A percentile compares a stretch with the other conserved stretches of the same genome.
Conservation (phyloP, 2,888 invertebrate species). For the Caenorhabditis wallacei region DNA sequence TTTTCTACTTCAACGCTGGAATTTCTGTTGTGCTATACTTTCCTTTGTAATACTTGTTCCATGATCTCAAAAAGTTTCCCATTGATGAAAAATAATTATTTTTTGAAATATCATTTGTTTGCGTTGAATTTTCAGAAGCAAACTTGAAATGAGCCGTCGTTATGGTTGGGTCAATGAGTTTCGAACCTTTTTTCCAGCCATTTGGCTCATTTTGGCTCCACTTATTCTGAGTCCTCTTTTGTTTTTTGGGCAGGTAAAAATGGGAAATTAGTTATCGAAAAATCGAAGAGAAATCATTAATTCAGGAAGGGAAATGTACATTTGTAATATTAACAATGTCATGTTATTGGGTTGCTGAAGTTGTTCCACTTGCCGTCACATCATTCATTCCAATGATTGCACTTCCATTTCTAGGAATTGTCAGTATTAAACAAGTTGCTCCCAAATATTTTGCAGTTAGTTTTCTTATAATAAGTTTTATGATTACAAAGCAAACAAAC, state of each 20-base stretch:
- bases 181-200: slow-evolving; percentile 66
- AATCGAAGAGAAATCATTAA: neutral
- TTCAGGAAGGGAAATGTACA: slow-evolving; percentile 70
- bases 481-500: neutral
- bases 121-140: neutral
- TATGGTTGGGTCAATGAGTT: slow-evolving; percentile 56
- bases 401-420: slow-evolving; percentile 74
- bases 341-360: slow-evolving; percentile 76
- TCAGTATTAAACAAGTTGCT: slow-evolving; percentile 69
- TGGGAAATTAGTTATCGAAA: neutral
- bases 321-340: slow-evolving; percentile 76
- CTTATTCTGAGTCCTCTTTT: slow-evolving; percentile 66
- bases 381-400: slow-evolving; percentile 76
- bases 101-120: neutral
- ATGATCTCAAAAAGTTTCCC: slow-evolving; percentile 2
- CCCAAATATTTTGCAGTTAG: slow-evolving; percentile 75
- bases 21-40: slow-evolving; percentile 29
- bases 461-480: neutral
- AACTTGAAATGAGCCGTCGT: slow-evolving; percentile 26
- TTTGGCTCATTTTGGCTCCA: slow-evolving; percentile 72
- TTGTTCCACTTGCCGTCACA: slow-evolving; percentile 77
- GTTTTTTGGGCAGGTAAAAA: slow-evolving; percentile 57
- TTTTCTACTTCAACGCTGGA: slow-evolving; percentile 4
- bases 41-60: slow-evolving; percentile 8
- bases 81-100: neutral